Evolutionary conservation across 2,888 invertebrate genomes (phyloP).

Genomic region (Poecilobothrus nobilitatus): DNA sequence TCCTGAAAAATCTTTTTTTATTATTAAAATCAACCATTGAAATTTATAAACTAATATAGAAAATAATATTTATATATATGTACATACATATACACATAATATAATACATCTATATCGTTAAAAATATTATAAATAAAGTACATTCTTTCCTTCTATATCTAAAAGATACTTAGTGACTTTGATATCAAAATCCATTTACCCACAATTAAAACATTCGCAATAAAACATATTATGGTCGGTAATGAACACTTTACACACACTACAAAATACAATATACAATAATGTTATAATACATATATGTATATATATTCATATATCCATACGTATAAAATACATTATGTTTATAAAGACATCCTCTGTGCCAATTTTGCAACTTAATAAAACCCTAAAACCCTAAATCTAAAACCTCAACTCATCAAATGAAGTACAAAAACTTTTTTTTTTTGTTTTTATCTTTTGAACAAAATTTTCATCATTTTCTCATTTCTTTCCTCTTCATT

Average conservation of each 20-base stretch:
- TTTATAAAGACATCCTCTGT: slow-evolving; percentile 4
- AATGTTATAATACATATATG: neutral
- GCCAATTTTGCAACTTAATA: slow-evolving; percentile 6
- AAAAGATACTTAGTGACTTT: neutral
- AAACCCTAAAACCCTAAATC: slow-evolving; percentile 4
- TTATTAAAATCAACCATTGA: neutral
- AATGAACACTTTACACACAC: neutral
- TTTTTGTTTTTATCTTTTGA: no score
- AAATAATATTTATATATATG: neutral
- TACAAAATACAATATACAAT: neutral
- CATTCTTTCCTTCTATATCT: no score
- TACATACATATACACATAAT: neutral
- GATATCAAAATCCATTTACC: slow-evolving; percentile 1
- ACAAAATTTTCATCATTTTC: no score
- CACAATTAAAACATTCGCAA: slow-evolving; percentile 6
- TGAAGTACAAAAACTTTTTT: neutral
- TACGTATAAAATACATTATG: neutral
- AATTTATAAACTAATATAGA: neutral
- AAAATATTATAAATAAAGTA: no score
- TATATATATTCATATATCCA: no score
- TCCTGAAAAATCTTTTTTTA: no score
- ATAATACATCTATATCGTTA: neutral
- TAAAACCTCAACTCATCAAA: slow-evolving; percentile 6
- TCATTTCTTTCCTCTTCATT: neutral
- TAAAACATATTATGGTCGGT: slow-evolving; percentile 6